These are phyloP conservation scores for Phymastichus coffea DNA, from an alignment of 1,140 invertebrate species.

Conservation along the genomic window DNA sequence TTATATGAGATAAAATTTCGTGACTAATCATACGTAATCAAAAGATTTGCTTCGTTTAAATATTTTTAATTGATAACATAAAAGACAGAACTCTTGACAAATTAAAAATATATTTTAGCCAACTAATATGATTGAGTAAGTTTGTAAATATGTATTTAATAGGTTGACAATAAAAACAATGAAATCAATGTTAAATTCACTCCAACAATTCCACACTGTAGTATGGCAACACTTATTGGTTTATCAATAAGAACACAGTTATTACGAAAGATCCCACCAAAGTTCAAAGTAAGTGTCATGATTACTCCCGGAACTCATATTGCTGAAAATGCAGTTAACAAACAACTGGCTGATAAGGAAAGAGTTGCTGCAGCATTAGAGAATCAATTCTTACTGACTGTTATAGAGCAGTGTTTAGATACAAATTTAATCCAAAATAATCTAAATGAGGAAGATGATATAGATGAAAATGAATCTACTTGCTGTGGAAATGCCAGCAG, in stretches of 20 bases:
- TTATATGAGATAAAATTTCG: background rate
- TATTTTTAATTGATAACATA: too few species aligned
- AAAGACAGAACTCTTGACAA: too few species aligned
- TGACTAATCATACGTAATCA: background rate
- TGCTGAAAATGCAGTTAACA: constrained; percentile 92
- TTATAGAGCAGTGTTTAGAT: constrained; percentile 90
- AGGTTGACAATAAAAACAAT: constrained; percentile 73
- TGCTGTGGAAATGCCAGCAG: background rate
- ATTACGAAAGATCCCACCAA: constrained; percentile 78
- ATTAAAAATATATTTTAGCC: background rate
- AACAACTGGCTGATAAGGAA: constrained; percentile 98
- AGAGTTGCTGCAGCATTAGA: constrained; percentile 95
- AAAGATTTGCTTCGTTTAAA: constrained; percentile 6
- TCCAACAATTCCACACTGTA: constrained; percentile 98
- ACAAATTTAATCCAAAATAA: too few species aligned
- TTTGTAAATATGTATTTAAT: constrained; percentile 14
- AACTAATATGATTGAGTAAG: background rate
- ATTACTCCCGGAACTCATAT: constrained; percentile 92
- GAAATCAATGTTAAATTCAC: constrained; percentile 82
- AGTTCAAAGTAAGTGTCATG: constrained; percentile 87
- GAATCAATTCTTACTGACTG: constrained; percentile 85
- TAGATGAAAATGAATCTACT: too few species aligned
- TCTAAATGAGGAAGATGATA: too few species aligned
- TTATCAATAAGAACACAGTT: constrained; percentile 85
- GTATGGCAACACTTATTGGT: constrained; percentile 98